A percentile compares a stretch with the other conserved stretches of the same genome.
Conservation (phyloP, 2,797 vertebrate genomes). For the Rhynchonycteris naso region DNA sequence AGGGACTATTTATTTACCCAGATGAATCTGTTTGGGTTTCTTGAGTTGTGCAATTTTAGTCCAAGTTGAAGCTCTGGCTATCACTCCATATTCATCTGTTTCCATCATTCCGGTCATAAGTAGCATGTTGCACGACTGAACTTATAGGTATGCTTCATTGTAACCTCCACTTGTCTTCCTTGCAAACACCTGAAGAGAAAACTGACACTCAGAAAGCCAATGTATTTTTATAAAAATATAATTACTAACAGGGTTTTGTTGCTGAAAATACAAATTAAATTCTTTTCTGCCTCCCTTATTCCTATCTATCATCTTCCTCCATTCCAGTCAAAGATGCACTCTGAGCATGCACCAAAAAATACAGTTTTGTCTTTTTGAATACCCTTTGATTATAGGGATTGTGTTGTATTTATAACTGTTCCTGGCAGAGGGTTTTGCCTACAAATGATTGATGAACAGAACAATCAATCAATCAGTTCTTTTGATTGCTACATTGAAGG, state of each 20-base stretch:
- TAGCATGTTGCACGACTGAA: background rate
- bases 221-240: conserved; percentile 26
- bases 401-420: conserved; percentile 29
- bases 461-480: conserved; percentile 43
- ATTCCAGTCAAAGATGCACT: conserved; percentile 9
- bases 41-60: background rate
- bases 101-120: background rate
- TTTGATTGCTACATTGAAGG: conserved; percentile 15
- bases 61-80: background rate
- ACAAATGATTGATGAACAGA: conserved; percentile 38
- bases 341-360: background rate
- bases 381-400: background rate
- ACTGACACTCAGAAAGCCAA: background rate
- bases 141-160: background rate
- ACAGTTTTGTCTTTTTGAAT: conserved; percentile 16
- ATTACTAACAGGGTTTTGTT: conserved; percentile 15
- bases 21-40: background rate
- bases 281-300: background rate
- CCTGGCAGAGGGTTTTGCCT: conserved; percentile 6
- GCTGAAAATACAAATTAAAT: conserved; percentile 33
- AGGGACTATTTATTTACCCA: background rate
- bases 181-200: conserved; percentile 40
- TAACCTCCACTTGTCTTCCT: background rate
- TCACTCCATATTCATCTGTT: background rate
- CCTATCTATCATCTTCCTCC: background rate